phyloP scores from a whole-genome alignment of 2,113 vertebrate genomes.

The Silurus asotus region DNA sequence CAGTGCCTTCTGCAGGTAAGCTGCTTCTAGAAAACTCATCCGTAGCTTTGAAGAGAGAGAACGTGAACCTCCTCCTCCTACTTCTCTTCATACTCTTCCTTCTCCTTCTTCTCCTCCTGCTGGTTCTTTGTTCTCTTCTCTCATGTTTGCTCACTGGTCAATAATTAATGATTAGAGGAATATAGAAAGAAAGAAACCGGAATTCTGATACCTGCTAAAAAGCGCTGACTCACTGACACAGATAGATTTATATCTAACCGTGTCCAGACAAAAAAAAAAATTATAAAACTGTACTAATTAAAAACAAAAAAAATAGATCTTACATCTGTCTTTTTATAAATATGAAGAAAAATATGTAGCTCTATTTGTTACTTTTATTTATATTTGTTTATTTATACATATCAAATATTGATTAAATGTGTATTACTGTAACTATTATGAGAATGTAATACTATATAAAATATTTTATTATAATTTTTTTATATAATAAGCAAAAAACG shows the following conservation, averaged over 20 bases:
- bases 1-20: conserved; percentile 95
- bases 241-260: background rate
- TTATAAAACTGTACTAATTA: background rate
- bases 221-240: background rate
- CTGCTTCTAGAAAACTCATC: background rate
- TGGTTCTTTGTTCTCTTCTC: background rate
- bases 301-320: background rate
- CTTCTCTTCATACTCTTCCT: background rate
- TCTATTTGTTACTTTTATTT: background rate
- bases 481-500: no score
- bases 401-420: no score
- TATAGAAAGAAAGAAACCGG: background rate
- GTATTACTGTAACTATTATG: no score
- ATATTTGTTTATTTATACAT: no score
- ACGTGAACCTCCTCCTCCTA: no score
- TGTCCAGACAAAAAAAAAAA: background rate
- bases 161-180: conserved; percentile 31
- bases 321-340: no score
- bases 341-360: no score
- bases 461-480: no score
- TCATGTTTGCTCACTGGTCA: conserved; percentile 4
- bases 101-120: background rate
- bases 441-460: no score
- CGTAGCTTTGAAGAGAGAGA: no score
- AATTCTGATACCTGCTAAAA: conserved; percentile 10